phyloP scores from a whole-genome alignment of 2,113 vertebrate species.

The Rhinoderma darwinii region DNA sequence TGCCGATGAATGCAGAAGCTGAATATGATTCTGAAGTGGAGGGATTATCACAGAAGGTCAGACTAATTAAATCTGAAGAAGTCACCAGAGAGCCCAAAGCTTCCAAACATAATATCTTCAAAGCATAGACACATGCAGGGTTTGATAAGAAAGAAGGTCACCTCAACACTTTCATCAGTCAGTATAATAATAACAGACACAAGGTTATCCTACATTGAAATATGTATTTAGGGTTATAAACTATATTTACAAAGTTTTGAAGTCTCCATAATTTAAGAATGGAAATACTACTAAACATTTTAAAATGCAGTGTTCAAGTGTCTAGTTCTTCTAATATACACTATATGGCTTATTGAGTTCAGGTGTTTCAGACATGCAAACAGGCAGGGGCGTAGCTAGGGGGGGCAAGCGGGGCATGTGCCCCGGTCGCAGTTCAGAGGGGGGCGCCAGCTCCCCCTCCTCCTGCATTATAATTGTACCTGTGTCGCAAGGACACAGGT shows the following conservation, averaged over 20 bases:
- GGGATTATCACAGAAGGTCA: slow-evolving; percentile 69
- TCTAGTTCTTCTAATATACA: too few relatives aligned
- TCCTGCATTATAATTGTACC: too few relatives aligned
- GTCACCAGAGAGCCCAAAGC: slow-evolving; percentile 69
- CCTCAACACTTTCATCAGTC: slow-evolving; percentile 68
- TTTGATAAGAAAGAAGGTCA: slow-evolving; percentile 68
- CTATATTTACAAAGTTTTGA: slow-evolving; percentile 19
- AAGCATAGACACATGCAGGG: slow-evolving; percentile 66
- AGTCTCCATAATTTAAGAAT: background rate
- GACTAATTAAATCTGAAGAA: slow-evolving; percentile 77
- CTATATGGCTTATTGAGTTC: too few relatives aligned
- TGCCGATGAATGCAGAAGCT: slow-evolving; percentile 68
- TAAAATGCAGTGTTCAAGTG: too few relatives aligned
- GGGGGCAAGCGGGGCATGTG: too few relatives aligned
- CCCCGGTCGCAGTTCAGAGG: too few relatives aligned
- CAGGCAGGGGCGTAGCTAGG: too few relatives aligned
- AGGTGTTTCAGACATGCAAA: too few relatives aligned
- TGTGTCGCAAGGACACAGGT: too few relatives aligned
- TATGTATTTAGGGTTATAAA: slow-evolving; percentile 26
- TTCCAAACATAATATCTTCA: slow-evolving; percentile 70
- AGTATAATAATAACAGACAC: slow-evolving; percentile 62
- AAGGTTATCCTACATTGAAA: slow-evolving; percentile 7
- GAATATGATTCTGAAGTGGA: slow-evolving; percentile 65
- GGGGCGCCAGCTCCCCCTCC: too few relatives aligned
- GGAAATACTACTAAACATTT: too few relatives aligned